phyloP scores from a whole-genome alignment of 2,888 invertebrate genomes.

The Taphrorychus bicolor region DNA sequence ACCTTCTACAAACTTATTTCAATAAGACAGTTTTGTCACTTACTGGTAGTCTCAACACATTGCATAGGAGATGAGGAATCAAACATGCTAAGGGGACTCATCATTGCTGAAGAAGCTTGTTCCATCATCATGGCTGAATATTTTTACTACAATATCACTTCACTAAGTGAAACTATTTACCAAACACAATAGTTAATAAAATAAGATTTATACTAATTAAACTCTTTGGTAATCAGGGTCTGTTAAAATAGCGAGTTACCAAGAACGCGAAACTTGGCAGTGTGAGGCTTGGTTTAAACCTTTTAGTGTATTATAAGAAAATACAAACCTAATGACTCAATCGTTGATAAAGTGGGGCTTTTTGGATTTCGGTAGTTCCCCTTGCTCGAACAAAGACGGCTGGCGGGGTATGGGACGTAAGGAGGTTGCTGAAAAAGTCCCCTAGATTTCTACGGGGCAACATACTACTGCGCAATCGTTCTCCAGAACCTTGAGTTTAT shows the following conservation, averaged over 20 bases:
- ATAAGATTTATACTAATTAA: neutral
- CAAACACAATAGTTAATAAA: neutral
- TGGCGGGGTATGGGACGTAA: constrained; percentile 25
- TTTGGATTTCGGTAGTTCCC: constrained; percentile 27
- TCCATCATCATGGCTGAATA: neutral
- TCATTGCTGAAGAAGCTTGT: neutral
- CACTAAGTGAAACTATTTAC: neutral
- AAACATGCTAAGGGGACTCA: neutral
- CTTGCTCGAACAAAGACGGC: constrained; percentile 8
- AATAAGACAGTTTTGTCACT: too few species aligned
- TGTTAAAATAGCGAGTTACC: too few species aligned
- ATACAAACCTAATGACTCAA: constrained; percentile 2
- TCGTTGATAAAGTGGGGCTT: neutral
- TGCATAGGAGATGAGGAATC: neutral
- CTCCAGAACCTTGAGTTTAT: neutral
- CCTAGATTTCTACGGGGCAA: constrained; percentile 1
- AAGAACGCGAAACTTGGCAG: neutral
- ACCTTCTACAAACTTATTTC: too few species aligned
- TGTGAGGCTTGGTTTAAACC: neutral
- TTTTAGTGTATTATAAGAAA: neutral
- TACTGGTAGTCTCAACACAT: neutral
- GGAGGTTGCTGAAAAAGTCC: constrained; percentile 26
- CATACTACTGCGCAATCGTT: constrained; percentile 19
- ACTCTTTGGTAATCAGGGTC: too few species aligned
- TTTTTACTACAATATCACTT: neutral